phyloP scores from a whole-genome alignment of 2,113 vertebrate species.

The Barbus barbus region DNA sequence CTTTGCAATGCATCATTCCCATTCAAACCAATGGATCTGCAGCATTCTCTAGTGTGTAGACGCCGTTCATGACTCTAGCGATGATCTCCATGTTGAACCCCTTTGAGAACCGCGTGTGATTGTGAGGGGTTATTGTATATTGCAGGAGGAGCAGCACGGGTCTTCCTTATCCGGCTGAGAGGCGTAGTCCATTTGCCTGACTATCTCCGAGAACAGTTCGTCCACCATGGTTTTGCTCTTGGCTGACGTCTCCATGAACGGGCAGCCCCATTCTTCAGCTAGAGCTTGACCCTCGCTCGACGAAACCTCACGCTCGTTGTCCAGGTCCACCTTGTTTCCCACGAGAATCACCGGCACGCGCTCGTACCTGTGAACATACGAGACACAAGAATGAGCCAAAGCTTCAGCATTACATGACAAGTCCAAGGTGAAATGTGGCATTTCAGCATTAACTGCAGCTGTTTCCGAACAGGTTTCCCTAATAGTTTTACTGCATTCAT shows the following conservation, averaged over 20 bases:
- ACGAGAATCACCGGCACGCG: slow-evolving; percentile 98
- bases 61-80: not conserved
- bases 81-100: not conserved
- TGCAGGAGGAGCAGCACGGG: slow-evolving; percentile 97
- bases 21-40: not conserved
- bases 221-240: slow-evolving; percentile 99
- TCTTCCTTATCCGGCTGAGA: slow-evolving; percentile 98
- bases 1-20: not conserved
- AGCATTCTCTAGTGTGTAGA: not conserved
- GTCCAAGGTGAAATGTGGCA: too few relatives aligned
- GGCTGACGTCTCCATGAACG: slow-evolving; percentile 98
- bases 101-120: not conserved
- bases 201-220: slow-evolving; percentile 98
- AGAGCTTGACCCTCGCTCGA: slow-evolving; percentile 91
- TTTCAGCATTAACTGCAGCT: not conserved
- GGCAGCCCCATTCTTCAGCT: slow-evolving; percentile 98
- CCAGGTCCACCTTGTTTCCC: slow-evolving; percentile 98
- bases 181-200: slow-evolving; percentile 99
- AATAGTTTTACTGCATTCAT: not conserved
- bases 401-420: not conserved
- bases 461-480: not conserved
- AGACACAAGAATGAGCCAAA: not conserved
- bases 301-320: slow-evolving; percentile 95
- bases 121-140: slow-evolving; percentile 92
- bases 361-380: slow-evolving; percentile 82